Conservation (phyloP, 2,113 vertebrate genomes). For the Aix galericulata region DNA sequence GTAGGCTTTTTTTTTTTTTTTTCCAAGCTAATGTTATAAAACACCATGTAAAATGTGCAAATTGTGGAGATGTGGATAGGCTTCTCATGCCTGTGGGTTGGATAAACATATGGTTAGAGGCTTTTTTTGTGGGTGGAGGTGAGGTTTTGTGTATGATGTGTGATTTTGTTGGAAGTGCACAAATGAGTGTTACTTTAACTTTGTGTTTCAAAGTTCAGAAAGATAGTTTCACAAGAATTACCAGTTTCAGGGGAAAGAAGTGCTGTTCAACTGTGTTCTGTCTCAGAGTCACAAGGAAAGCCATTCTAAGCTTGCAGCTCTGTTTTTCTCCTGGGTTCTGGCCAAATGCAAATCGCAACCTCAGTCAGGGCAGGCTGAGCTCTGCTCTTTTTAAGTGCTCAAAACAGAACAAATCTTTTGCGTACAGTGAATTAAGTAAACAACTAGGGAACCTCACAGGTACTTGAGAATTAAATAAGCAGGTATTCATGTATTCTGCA, state of each 20-base stretch:
- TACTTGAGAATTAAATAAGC: background rate
- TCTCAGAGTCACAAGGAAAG: background rate
- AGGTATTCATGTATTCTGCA: background rate
- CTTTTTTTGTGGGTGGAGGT: background rate
- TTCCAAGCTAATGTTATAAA: background rate
- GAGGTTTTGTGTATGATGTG: background rate
- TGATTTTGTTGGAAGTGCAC: background rate
- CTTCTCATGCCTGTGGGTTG: background rate
- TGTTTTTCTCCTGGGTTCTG: background rate
- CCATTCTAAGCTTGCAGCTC: background rate
- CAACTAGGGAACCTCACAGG: background rate
- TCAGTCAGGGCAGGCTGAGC: accelerated
- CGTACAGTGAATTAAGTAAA: background rate
- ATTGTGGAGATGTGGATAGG: background rate
- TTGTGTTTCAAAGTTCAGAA: background rate
- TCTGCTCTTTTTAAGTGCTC: background rate
- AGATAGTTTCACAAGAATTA: background rate
- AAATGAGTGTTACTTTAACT: background rate
- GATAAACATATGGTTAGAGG: accelerated
- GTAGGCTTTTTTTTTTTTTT: background rate
- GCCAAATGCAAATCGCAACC: background rate
- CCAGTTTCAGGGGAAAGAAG: background rate
- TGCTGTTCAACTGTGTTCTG: accelerated
- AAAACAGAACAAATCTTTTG: background rate
- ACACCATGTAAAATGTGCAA: background rate